Percentiles rank a stretch among this genome's conserved stretches.
Conservation (phyloP, 1,140 invertebrate genomes). For the Prorops nasuta region DNA sequence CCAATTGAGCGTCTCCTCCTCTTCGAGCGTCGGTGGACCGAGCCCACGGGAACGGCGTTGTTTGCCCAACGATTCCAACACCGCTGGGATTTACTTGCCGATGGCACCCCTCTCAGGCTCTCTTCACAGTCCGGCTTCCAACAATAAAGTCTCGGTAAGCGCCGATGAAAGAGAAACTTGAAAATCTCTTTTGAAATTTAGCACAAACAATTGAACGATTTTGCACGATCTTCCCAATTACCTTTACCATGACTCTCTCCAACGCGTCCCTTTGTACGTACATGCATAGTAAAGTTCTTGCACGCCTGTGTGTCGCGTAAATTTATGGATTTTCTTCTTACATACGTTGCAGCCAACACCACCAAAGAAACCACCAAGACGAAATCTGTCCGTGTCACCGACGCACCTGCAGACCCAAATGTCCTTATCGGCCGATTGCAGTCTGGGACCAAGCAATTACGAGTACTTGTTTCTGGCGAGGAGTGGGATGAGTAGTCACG, state of each 20-base stretch:
- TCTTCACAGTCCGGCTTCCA: conserved; percentile 49
- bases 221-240: too few species aligned
- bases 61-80: conserved; percentile 45
- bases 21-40: conserved; percentile 56
- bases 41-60: conserved; percentile 54
- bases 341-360: conserved; percentile 79
- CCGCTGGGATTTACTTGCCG: conserved; percentile 56
- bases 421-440: conserved; percentile 59
- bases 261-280: too few species aligned
- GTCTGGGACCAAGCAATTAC: conserved; percentile 57
- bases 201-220: too few species aligned
- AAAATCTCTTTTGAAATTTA: too few species aligned
- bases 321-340: too few species aligned
- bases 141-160: conserved; percentile 59
- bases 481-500: conserved; percentile 62
- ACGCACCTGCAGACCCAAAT: conserved; percentile 63
- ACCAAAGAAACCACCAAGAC: conserved; percentile 82
- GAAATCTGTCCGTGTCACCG: conserved; percentile 82
- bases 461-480: conserved; percentile 64
- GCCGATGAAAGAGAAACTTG: too few species aligned
- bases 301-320: too few species aligned
- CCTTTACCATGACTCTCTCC: too few species aligned
- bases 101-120: conserved; percentile 57
- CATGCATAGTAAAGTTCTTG: too few species aligned
- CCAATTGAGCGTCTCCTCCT: conserved; percentile 59